These are phyloP conservation scores for Oopsacas minuta DNA, from an alignment of 37 sponge, comb jelly and placozoan genomes.

Conservation along the genomic window DNA sequence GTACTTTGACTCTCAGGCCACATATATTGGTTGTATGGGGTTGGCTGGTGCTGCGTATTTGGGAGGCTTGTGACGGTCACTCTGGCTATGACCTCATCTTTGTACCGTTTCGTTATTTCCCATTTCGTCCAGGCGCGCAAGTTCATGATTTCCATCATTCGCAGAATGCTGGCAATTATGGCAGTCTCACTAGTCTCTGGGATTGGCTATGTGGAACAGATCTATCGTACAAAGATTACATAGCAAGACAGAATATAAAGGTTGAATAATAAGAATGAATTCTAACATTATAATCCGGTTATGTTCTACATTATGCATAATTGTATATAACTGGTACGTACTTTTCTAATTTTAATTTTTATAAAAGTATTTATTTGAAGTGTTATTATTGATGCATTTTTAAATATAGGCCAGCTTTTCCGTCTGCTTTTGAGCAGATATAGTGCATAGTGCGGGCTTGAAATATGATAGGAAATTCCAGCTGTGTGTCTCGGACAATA, in stretches of 20 bases:
- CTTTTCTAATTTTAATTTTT: too few relatives aligned
- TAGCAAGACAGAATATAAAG: not conserved
- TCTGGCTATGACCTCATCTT: constrained; percentile 53
- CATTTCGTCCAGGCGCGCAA: constrained; percentile 50
- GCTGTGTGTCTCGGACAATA: too few relatives aligned
- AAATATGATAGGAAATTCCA: too few relatives aligned
- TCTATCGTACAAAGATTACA: constrained; percentile 22
- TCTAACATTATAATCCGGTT: too few relatives aligned
- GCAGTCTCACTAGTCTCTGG: constrained; percentile 49
- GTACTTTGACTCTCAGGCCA: constrained; percentile 28
- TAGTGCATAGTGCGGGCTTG: too few relatives aligned
- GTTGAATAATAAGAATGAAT: not conserved
- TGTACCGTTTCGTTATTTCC: constrained; percentile 56
- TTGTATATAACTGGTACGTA: too few relatives aligned
- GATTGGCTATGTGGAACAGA: constrained; percentile 57
- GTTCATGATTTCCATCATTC: constrained; percentile 60
- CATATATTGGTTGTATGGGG: constrained; percentile 41
- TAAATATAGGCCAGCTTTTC: too few relatives aligned
- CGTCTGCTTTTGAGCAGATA: too few relatives aligned
- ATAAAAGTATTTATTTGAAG: too few relatives aligned
- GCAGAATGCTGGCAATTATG: constrained; percentile 53
- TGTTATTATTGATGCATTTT: too few relatives aligned
- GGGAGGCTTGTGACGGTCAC: constrained; percentile 39
- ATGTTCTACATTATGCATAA: too few relatives aligned
- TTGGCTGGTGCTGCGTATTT: constrained; percentile 24